These are phyloP conservation scores for Sitta europaea DNA, from an alignment of 2,113 vertebrate genomes.

Conservation along the genomic window DNA sequence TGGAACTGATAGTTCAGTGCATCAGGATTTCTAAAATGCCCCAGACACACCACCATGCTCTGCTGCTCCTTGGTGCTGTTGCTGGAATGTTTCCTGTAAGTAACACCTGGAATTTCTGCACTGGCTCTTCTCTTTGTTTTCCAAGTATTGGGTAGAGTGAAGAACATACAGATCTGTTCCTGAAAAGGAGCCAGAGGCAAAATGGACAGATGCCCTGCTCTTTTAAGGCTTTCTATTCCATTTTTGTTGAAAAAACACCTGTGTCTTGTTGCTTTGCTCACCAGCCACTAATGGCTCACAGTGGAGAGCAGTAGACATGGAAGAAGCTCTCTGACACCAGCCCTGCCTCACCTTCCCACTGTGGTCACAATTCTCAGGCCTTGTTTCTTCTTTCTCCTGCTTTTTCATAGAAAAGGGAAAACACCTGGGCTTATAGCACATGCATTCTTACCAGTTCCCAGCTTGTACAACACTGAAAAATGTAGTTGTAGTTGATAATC, in stretches of 20 bases:
- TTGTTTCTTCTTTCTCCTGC: neutral
- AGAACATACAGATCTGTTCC: neutral
- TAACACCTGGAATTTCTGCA: neutral
- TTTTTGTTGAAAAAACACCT: neutral
- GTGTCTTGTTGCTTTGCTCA: neutral
- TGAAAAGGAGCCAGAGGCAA: neutral
- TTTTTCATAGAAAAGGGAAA: neutral
- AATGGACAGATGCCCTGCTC: neutral
- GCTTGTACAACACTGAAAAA: neutral
- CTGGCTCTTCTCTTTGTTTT: neutral
- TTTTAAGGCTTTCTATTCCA: neutral
- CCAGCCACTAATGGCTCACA: neutral
- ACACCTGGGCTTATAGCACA: neutral
- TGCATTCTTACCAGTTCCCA: neutral
- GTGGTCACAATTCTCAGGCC: neutral
- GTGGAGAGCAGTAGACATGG: neutral
- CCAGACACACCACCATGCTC: constrained; percentile 94
- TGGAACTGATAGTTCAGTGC: constrained; percentile 94
- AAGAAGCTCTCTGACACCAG: neutral
- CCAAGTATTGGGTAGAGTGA: neutral
- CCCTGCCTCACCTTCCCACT: neutral
- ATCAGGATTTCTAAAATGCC: constrained; percentile 87
- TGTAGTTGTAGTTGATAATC: neutral
- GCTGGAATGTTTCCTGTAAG: constrained; percentile 93
- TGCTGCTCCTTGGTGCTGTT: constrained; percentile 85